Conservation (phyloP, 2,888 invertebrate genomes). For the Phytoseiulus persimilis region DNA sequence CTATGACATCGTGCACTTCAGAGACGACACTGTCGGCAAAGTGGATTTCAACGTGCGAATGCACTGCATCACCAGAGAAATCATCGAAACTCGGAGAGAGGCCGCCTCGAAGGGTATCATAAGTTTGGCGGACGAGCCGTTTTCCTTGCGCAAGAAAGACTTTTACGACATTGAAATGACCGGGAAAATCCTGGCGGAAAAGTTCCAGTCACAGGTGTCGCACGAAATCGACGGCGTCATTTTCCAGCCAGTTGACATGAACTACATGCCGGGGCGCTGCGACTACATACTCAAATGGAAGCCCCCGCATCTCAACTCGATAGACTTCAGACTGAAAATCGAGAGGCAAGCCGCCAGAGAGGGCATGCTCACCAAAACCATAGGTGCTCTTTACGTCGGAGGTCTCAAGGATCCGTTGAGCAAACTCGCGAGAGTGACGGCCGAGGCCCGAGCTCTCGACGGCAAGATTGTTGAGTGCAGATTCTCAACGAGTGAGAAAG, state of each 20-base stretch:
- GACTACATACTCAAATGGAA: constrained; percentile 92
- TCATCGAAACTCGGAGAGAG: constrained; percentile 58
- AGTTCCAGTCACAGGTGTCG: constrained; percentile 70
- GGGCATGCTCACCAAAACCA: constrained; percentile 61
- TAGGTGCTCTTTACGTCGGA: constrained; percentile 67
- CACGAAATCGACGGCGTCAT: constrained; percentile 97
- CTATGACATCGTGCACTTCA: constrained; percentile 82
- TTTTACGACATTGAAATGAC: constrained; percentile 67
- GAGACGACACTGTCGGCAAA: constrained; percentile 67
- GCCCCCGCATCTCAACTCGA: constrained; percentile 81
- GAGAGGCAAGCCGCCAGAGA: constrained; percentile 59
- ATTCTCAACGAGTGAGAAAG: constrained; percentile 55
- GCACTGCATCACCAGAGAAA: constrained; percentile 61
- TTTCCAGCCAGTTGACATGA: constrained; percentile 84
- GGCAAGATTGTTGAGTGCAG: constrained; percentile 90
- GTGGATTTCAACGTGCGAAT: constrained; percentile 69
- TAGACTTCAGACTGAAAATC: constrained; percentile 86
- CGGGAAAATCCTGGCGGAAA: constrained; percentile 58
- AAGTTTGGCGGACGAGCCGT: constrained; percentile 69
- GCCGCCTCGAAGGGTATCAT: constrained; percentile 71
- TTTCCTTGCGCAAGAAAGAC: constrained; percentile 77
- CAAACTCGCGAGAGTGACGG: constrained; percentile 63
- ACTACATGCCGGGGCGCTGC: constrained; percentile 74
- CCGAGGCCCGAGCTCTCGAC: constrained; percentile 66
- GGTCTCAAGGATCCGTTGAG: constrained; percentile 62